These are phyloP conservation scores for Nineta flava DNA, from an alignment of 2,888 invertebrate species.

Conservation along the genomic window DNA sequence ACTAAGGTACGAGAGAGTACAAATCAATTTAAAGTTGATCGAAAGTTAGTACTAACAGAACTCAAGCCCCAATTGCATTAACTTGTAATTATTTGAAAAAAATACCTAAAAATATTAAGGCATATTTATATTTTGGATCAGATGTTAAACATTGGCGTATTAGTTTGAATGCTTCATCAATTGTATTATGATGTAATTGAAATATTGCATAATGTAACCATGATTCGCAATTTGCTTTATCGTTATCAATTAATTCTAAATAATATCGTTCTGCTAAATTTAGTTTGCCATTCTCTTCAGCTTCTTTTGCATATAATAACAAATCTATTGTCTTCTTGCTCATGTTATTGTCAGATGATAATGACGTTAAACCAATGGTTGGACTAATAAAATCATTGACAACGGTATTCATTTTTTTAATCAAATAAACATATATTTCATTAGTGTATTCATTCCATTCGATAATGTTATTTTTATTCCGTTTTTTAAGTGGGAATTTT, in stretches of 20 bases:
- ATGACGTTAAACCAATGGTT: not conserved
- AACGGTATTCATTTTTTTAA: slow-evolving; percentile 17
- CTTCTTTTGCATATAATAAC: slow-evolving; percentile 23
- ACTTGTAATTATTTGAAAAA: no score
- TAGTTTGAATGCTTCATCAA: slow-evolving; percentile 21
- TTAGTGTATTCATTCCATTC: slow-evolving; percentile 17
- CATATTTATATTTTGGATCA: slow-evolving; percentile 19
- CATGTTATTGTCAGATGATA: not conserved
- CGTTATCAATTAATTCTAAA: slow-evolving; percentile 20
- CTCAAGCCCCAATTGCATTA: no score
- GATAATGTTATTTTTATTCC: not conserved
- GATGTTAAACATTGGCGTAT: slow-evolving; percentile 19
- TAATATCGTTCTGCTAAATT: slow-evolving; percentile 22
- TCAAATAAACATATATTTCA: slow-evolving; percentile 19
- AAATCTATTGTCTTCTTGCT: slow-evolving; percentile 5
- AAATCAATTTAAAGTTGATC: no score
- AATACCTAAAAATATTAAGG: slow-evolving; percentile 18
- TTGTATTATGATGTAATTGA: slow-evolving; percentile 17
- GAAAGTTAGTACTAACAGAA: no score
- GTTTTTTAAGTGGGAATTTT: slow-evolving; percentile 5
- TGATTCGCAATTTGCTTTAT: slow-evolving; percentile 17
- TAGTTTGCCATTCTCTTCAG: slow-evolving; percentile 19
- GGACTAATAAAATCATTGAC: slow-evolving; percentile 3
- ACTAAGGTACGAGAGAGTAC: no score
- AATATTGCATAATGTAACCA: slow-evolving; percentile 27